phyloP scores from a whole-genome alignment of 1,140 invertebrate genomes.

The Bilobella aurantiaca region DNA sequence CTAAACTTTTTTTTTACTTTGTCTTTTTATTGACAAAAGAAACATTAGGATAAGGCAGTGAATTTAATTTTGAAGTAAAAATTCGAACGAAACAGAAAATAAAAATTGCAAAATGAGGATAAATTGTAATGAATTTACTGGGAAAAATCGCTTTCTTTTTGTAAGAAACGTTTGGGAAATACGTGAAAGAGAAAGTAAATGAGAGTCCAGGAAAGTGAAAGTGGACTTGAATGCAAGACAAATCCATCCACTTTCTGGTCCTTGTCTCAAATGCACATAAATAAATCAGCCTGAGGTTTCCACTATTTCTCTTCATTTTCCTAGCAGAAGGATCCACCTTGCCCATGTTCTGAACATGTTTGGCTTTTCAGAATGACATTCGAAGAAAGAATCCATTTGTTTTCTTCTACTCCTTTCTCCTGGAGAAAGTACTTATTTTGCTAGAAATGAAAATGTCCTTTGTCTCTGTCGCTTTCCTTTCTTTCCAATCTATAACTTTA shows the following conservation, averaged over 20 bases:
- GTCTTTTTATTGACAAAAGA: too few species aligned
- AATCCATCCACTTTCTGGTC: constrained; percentile 2
- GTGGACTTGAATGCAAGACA: not conserved
- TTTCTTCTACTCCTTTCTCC: not conserved
- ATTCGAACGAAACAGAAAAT: too few species aligned
- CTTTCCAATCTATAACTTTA: not conserved
- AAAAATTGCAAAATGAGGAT: too few species aligned
- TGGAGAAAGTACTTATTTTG: not conserved
- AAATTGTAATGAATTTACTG: too few species aligned
- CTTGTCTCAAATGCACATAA: constrained; percentile 1
- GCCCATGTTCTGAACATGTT: not conserved
- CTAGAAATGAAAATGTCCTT: not conserved
- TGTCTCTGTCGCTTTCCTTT: not conserved
- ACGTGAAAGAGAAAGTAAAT: not conserved
- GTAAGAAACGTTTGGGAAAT: too few species aligned
- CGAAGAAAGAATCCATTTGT: not conserved
- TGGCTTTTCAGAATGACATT: not conserved
- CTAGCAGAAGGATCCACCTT: not conserved
- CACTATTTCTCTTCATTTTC: constrained; percentile 3
- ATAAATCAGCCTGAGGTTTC: constrained; percentile 8
- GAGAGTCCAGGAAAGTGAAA: not conserved
- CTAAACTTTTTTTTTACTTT: constrained; percentile 25
- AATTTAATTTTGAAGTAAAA: too few species aligned
- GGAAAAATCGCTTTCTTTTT: too few species aligned
- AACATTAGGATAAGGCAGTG: too few species aligned